phyloP scores from a whole-genome alignment of 1,140 invertebrate genomes.

The Oreohelix idahoensis region DNA sequence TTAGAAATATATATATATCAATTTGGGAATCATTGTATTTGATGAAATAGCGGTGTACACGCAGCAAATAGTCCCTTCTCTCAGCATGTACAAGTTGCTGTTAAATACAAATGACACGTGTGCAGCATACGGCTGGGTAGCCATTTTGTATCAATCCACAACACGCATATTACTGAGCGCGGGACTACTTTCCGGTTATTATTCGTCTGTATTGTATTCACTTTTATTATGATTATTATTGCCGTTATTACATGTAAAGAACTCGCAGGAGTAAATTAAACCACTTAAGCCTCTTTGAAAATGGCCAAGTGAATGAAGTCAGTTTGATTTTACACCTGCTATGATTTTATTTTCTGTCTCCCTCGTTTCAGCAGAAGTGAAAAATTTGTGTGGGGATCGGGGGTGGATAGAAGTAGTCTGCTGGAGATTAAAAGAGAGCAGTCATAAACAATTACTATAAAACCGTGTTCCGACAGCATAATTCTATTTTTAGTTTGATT shows the following conservation, averaged over 20 bases:
- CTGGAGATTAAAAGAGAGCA: no score
- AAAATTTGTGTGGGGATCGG: no score
- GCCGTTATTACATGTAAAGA: background rate
- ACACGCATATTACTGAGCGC: background rate
- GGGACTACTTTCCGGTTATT: constrained; percentile 1
- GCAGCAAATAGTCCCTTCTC: background rate
- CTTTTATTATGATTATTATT: background rate
- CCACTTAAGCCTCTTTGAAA: background rate
- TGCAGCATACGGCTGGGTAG: background rate
- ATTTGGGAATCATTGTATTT: background rate
- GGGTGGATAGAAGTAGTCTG: no score
- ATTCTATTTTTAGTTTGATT: no score
- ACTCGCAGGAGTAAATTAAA: no score
- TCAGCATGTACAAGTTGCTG: background rate
- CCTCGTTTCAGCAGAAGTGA: no score
- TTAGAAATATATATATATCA: no score
- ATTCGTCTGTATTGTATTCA: background rate
- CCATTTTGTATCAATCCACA: background rate
- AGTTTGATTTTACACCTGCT: no score
- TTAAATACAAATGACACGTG: constrained; percentile 19
- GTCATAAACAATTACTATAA: no score
- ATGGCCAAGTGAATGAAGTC: background rate
- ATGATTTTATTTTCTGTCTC: no score
- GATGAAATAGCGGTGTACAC: background rate
- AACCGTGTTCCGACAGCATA: no score